Conservation (phyloP, 2,113 vertebrate genomes). For the Alethe castanea region DNA sequence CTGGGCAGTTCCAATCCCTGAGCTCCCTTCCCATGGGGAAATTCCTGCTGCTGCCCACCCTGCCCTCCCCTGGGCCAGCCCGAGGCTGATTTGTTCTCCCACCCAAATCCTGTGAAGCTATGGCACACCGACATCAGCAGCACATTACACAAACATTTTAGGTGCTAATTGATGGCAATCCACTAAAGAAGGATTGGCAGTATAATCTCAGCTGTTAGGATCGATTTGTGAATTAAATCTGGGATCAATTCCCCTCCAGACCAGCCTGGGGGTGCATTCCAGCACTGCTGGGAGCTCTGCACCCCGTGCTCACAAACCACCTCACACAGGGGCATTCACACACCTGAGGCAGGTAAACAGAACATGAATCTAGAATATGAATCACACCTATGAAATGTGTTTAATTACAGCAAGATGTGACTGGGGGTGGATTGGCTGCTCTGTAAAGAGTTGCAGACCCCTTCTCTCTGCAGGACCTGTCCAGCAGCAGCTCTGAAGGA, state of each 20-base stretch:
- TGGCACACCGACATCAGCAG: background rate
- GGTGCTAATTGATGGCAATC: constrained; percentile 35
- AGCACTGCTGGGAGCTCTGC: background rate
- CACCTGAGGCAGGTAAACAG: background rate
- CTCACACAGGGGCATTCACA: background rate
- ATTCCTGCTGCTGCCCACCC: background rate
- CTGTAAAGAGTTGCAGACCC: background rate
- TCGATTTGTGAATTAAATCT: constrained; percentile 33
- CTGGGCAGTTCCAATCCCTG: background rate
- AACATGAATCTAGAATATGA: background rate
- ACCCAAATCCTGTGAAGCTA: background rate
- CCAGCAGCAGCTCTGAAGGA: background rate
- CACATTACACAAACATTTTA: background rate
- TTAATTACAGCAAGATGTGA: background rate
- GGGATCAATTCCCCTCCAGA: constrained; percentile 41
- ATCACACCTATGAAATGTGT: background rate
- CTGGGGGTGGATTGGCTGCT: background rate
- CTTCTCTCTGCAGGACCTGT: background rate
- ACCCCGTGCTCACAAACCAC: background rate
- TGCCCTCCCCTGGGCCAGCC: background rate
- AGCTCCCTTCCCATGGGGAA: background rate
- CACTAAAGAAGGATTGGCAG: background rate
- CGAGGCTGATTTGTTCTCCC: background rate
- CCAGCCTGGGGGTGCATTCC: background rate
- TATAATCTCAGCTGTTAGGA: constrained; percentile 1